These are phyloP conservation scores for Eustalomyia histrio DNA, from an alignment of 2,888 invertebrate genomes.

Conservation along the genomic window DNA sequence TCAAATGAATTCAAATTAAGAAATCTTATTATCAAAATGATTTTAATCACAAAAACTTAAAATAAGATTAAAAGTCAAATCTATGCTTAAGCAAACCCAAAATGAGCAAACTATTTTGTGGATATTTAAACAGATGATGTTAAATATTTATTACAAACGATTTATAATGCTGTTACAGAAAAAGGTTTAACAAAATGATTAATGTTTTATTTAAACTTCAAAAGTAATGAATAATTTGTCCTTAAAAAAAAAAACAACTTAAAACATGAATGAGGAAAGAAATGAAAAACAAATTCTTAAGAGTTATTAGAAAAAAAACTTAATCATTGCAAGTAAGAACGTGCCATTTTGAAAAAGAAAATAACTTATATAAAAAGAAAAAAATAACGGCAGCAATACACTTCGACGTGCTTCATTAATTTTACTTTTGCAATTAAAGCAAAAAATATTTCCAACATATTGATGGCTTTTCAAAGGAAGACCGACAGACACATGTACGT, in stretches of 20 bases:
- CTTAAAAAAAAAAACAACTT: neutral
- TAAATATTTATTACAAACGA: neutral
- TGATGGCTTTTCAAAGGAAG: constrained; percentile 13
- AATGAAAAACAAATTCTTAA: constrained; percentile 25
- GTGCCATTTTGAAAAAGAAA: constrained; percentile 38
- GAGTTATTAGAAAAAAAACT: constrained; percentile 40
- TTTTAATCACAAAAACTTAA: neutral
- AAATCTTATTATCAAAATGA: neutral
- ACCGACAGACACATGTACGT: neutral
- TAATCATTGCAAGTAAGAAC: constrained; percentile 48
- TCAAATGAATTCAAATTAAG: constrained; percentile 17
- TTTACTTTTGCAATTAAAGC: constrained; percentile 59
- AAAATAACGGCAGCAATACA: constrained; percentile 17
- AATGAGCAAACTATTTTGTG: no score
- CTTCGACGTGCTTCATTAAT: constrained; percentile 59
- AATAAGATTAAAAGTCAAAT: neutral
- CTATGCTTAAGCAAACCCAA: no score
- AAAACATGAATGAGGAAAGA: neutral
- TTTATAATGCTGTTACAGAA: neutral
- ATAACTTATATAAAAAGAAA: constrained; percentile 5
- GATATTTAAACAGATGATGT: neutral
- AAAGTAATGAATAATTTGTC: neutral
- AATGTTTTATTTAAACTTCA: constrained; percentile 26
- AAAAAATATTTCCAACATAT: constrained; percentile 3
- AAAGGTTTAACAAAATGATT: constrained; percentile 21